Evolutionary conservation across 2,113 vertebrate species (phyloP).

Genomic region (Hemibagrus wyckioides): DNA sequence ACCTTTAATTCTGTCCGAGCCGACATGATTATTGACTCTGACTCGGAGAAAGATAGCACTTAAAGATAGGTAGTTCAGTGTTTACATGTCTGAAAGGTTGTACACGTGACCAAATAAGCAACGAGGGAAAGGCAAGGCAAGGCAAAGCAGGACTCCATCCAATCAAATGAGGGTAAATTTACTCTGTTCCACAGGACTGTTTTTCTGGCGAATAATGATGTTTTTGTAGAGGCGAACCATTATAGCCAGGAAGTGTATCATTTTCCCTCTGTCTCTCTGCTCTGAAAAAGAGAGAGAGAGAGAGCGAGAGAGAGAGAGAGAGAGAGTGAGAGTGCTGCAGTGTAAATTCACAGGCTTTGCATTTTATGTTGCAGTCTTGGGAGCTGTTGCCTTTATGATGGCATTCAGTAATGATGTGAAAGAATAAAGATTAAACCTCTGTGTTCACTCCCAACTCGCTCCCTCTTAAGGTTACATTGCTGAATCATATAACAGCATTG

Average conservation of each 20-base stretch:
- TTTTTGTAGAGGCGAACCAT: constrained; percentile 35
- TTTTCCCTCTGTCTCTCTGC: constrained; percentile 33
- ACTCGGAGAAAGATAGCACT: not conserved
- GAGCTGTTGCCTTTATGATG: constrained; percentile 61
- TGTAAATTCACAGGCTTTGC: constrained; percentile 49
- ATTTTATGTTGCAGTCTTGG: constrained; percentile 54
- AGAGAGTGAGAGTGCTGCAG: not conserved
- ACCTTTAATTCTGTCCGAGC: constrained; percentile 2
- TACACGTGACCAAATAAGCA: constrained; percentile 24
- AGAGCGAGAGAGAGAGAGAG: not conserved
- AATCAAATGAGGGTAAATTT: constrained; percentile 44
- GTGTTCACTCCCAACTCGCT: constrained; percentile 12
- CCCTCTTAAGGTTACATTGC: constrained; percentile 16
- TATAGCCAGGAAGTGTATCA: constrained; percentile 23
- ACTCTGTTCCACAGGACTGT: constrained; percentile 8
- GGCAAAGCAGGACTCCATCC: not conserved
- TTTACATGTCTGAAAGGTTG: constrained; percentile 37
- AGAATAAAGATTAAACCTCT: constrained; percentile 61
- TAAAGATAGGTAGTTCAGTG: constrained; percentile 11
- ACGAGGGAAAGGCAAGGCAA: constrained; percentile 16
- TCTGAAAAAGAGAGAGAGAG: constrained; percentile 21
- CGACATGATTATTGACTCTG: constrained; percentile 20
- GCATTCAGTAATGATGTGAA: constrained; percentile 59
- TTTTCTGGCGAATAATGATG: constrained; percentile 47
- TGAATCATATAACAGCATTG: constrained; percentile 40